Conservation (phyloP, 2,113 vertebrate genomes). For the Colinus virginianus region DNA sequence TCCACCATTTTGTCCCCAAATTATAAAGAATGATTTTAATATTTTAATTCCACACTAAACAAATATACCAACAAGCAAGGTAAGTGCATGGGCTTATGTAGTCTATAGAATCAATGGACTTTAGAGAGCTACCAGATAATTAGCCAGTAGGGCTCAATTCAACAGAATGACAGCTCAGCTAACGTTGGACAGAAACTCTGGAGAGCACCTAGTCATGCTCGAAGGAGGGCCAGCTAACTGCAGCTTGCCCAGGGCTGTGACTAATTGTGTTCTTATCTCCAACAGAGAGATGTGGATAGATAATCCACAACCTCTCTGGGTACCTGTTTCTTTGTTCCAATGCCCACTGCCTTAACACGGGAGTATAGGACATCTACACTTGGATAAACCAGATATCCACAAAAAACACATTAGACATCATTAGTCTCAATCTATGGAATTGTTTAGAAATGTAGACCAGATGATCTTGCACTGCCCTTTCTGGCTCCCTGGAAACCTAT, state of each 20-base stretch:
- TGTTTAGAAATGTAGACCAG: neutral
- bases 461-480: neutral
- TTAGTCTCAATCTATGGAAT: neutral
- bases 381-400: neutral
- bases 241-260: neutral
- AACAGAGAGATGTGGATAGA: neutral
- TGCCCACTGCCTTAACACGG: neutral
- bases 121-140: neutral
- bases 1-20: rapidly evolving
- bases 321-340: neutral
- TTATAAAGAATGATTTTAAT: neutral
- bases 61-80: neutral
- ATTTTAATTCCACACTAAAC: neutral
- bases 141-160: neutral
- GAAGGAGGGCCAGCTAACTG: neutral
- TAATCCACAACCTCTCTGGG: neutral
- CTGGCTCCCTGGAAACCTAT: neutral
- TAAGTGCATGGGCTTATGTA: too few relatives aligned
- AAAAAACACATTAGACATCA: neutral
- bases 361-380: neutral
- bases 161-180: neutral
- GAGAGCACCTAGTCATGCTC: neutral
- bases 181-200: neutral
- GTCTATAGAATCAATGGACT: neutral
- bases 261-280: neutral